A percentile compares a stretch with the other conserved stretches of the same genome.
These are phyloP conservation scores for Cyprinella venusta DNA, from an alignment of 2,797 vertebrate species.

Conservation along the genomic window DNA sequence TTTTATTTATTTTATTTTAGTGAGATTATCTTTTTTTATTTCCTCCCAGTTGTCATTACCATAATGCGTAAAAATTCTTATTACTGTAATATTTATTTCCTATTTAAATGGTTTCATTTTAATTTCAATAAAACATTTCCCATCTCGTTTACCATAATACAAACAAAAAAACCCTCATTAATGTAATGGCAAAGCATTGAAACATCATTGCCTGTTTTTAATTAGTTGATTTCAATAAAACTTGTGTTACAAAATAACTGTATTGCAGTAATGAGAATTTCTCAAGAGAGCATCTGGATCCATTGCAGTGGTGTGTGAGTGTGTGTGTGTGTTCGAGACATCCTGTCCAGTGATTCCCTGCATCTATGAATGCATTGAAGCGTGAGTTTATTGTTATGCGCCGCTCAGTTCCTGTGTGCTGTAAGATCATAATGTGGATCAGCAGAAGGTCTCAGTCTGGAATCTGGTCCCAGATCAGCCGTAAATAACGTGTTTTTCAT, in stretches of 20 bases:
- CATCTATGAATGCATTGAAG: neutral
- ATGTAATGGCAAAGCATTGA: neutral
- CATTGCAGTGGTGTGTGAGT: neutral
- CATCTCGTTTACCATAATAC: neutral
- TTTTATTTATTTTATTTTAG: too few species aligned
- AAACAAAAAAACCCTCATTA: neutral
- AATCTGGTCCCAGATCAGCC: slow-evolving; percentile 2
- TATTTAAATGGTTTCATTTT: neutral
- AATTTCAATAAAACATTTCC: neutral
- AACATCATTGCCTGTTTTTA: neutral
- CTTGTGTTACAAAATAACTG: neutral
- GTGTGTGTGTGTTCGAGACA: neutral
- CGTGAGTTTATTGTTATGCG: neutral
- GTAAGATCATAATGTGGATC: neutral
- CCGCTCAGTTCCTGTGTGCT: neutral
- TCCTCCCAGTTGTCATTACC: too few species aligned
- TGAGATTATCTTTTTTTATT: too few species aligned
- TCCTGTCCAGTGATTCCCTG: slow-evolving; percentile 6
- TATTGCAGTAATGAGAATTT: neutral
- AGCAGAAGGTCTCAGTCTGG: neutral
- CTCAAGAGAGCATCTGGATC: neutral
- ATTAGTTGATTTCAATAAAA: neutral
- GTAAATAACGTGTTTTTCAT: neutral
- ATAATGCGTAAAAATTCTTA: too few species aligned
- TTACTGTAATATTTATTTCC: too few species aligned